Evolutionary conservation across 1,140 invertebrate genomes (phyloP).

Genomic region (Plectrocnemia conspersa): DNA sequence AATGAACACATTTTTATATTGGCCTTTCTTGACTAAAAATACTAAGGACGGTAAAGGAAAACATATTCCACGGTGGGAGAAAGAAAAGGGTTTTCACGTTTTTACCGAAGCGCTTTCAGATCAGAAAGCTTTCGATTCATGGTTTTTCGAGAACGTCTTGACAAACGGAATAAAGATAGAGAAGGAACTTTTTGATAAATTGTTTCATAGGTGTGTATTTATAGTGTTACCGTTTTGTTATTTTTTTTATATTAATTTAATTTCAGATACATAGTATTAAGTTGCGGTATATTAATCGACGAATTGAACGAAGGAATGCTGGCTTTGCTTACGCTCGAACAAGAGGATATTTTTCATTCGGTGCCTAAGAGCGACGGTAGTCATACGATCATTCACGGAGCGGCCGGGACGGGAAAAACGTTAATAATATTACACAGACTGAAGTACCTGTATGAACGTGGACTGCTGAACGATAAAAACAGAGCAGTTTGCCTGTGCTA

Average conservation of each 20-base stretch:
- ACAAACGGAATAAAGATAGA: conserved; percentile 24
- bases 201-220: conserved; percentile 30
- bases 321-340: conserved; percentile 40
- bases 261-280: conserved; percentile 42
- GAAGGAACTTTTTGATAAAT: conserved; percentile 25
- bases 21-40: conserved; percentile 38
- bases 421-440: conserved; percentile 41
- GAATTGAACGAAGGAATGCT: conserved; percentile 41
- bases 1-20: conserved; percentile 39
- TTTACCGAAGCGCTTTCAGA: conserved; percentile 37
- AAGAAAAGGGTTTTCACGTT: conserved; percentile 38
- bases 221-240: no score
- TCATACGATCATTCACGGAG: conserved; percentile 41
- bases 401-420: conserved; percentile 43
- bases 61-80: conserved; percentile 37
- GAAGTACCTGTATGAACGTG: conserved; percentile 36
- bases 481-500: conserved; percentile 42
- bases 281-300: conserved; percentile 42
- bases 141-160: conserved; percentile 37
- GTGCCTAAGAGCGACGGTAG: conserved; percentile 26
- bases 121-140: conserved; percentile 38
- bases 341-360: conserved; percentile 37
- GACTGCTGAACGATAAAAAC: conserved; percentile 39
- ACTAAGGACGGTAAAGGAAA: conserved; percentile 39
- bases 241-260: no score